A percentile compares a stretch with the other conserved stretches of the same genome.
Conservation (phyloP, 2,888 invertebrate species). For the Tenthredo distinguenda region DNA sequence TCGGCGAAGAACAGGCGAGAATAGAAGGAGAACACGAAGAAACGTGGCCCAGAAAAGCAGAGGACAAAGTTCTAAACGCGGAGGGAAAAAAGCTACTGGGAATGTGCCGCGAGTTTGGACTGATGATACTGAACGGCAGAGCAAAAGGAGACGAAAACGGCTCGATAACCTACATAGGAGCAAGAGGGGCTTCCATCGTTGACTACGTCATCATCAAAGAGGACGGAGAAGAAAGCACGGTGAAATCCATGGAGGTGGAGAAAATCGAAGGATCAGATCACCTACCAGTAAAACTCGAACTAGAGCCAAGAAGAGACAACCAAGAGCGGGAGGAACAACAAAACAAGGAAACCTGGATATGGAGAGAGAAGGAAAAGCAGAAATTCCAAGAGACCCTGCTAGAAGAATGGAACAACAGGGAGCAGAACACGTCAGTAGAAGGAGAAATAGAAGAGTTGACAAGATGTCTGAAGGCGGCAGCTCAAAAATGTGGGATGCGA, state of each 20-base stretch:
- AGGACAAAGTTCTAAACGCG: not conserved
- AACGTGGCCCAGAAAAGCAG: conserved; percentile 3
- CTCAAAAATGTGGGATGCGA: not conserved
- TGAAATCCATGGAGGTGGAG: not conserved
- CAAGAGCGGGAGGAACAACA: not conserved
- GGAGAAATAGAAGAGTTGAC: too few relatives aligned
- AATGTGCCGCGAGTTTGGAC: not conserved
- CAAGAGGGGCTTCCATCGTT: not conserved
- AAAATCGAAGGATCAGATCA: conserved; percentile 15
- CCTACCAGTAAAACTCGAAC: conserved; percentile 16
- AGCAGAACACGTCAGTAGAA: too few relatives aligned
- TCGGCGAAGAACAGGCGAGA: not conserved
- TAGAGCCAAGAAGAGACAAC: not conserved
- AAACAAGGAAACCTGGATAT: not conserved
- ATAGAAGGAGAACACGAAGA: conserved; percentile 4
- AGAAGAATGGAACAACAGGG: too few relatives aligned
- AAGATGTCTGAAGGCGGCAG: too few relatives aligned
- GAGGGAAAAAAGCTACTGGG: conserved; percentile 26
- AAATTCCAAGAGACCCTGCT: too few relatives aligned
- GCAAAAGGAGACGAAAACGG: conserved; percentile 17
- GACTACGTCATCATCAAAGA: conserved; percentile 26
- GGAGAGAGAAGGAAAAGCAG: too few relatives aligned
- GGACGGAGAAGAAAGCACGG: not conserved
- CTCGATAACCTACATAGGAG: conserved; percentile 5
- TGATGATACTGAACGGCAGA: conserved; percentile 16